Evolutionary conservation across 1,140 invertebrate species (phyloP), one percentile per base, ranked within the genome.

Genomic region (Littorina saxatilis): DNA sequence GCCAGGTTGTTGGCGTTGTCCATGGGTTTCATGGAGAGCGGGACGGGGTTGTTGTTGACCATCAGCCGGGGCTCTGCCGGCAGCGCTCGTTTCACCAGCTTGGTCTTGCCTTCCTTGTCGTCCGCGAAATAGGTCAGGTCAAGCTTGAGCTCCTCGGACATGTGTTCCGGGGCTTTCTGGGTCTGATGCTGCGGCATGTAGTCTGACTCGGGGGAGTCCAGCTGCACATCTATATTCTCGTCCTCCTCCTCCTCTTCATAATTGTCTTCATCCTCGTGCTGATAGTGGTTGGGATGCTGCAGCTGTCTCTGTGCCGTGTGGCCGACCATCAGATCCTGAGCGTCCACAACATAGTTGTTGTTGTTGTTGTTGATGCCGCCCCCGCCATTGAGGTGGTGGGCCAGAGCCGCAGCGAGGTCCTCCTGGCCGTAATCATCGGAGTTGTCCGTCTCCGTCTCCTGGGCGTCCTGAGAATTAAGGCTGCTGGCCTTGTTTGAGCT

Each of bases 401-500:
- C 63, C 35, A 78, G 76, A 13, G 55, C 52, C 4, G 76, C 76
- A 3, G 55, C 76, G 13, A 78, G 58, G 23, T 78, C 76, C n/a
- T 78, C 76, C 76, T 78, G 76, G 40, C 55, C 66, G 76, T 63
- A 78, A 35, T 78, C 76, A 11, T 78, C 76, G 1, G 76, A 78
- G 27, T 78, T 61, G 76, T 78, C 76, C n/a, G 76, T 78, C 58
- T 78, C 76, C 3, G 70, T 43, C 50, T 61, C 74, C 15, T 29
- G 55, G 35, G 32, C 50, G 27, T 78, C 55, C 35, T 78, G 76
- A 35, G 58, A 63, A 2, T 78, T 32, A 35, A 27, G 23, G 73
- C 43, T 75, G 43, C 43, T 35, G 13, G 39, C n/a, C 76, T 78
- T 78, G 58, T 78, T 32, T 1, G 55, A 78, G 11, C 37, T 7